Base-by-base conservation (phyloP, 2,113 vertebrate genomes). In the Sapayoa aenigma region DNA sequence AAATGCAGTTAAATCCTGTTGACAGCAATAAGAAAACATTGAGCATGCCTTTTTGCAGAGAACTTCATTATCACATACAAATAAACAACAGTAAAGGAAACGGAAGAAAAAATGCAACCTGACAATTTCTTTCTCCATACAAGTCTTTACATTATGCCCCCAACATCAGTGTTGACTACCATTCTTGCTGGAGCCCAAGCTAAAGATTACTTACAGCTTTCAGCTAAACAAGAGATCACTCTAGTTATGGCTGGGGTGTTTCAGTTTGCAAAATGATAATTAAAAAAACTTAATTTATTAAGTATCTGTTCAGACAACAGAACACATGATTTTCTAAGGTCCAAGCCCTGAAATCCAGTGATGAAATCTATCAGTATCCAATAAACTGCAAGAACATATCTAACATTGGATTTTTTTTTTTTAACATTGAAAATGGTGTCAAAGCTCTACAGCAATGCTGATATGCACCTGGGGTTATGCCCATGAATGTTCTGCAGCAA, bases 401-500 rank as follows among this genome's bases (percentile, higher is more conserved):
- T 94, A 95, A 87, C 60, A 62, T 24, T 50, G 49, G 89, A 41
- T 2, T 53, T 80, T 53, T 52, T 86, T 39, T 72, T 72, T 95
- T 93, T 80, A 67, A 72, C 92, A 77, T 92, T 94, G 81, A 79
- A 81, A 87, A 91, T 79, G 96, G 96, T 75, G 90, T 93, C 90
- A 62, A 69, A 94, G 95, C 96, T 97, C 94, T 96, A 88, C 89
- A 95, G 97, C 97, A 41, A 67, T 62, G 96, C 96, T 84, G 96
- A 95, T 79, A 88, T 55, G 94, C 95, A 79, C 93, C 91, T 89
- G 86, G n/a, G 49, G 44, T 89, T 92, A 90, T 27, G 76, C 97
- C 96, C 95, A 62, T 75, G 86, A 91, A 84, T 89, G 96, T 95
- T 95, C 94, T 95, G 96, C 97, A 96, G 98, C 97, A 93, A 66